Evolutionary conservation across 2,113 vertebrate species (phyloP).

Genomic region (Heterotilapia buettikoferi): DNA sequence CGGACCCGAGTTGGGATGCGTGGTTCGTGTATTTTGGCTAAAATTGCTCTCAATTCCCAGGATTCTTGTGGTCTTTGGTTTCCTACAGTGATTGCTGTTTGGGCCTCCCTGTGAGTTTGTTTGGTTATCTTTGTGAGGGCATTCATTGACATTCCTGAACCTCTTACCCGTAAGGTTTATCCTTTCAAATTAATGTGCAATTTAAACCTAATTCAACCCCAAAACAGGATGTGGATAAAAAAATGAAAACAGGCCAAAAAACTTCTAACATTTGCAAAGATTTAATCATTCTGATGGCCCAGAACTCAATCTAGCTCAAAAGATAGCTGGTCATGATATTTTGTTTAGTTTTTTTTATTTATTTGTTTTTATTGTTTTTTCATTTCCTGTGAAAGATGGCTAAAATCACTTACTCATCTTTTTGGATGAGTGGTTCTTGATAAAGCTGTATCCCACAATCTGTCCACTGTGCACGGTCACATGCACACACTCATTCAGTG

Average conservation of each 20-base stretch:
- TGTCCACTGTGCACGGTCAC: neutral
- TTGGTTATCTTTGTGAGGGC: neutral
- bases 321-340: neutral
- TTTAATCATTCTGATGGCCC: neutral
- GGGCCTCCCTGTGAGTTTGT: neutral
- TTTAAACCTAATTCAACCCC: neutral
- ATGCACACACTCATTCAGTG: neutral
- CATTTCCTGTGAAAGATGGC: neutral
- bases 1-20: accelerated
- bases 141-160: neutral
- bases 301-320: neutral
- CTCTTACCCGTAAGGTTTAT: neutral
- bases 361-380: neutral
- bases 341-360: neutral
- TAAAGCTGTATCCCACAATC: neutral
- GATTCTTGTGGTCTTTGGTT: neutral
- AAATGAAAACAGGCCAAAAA: neutral
- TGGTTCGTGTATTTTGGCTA: neutral
- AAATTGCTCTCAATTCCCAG: neutral
- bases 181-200: neutral
- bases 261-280: neutral
- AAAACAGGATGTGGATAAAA: neutral
- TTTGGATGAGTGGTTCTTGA: neutral
- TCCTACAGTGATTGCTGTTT: neutral
- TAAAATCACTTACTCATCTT: neutral